phyloP scores from a whole-genome alignment of 1,140 invertebrate species.

The Babylonia areolata region DNA sequence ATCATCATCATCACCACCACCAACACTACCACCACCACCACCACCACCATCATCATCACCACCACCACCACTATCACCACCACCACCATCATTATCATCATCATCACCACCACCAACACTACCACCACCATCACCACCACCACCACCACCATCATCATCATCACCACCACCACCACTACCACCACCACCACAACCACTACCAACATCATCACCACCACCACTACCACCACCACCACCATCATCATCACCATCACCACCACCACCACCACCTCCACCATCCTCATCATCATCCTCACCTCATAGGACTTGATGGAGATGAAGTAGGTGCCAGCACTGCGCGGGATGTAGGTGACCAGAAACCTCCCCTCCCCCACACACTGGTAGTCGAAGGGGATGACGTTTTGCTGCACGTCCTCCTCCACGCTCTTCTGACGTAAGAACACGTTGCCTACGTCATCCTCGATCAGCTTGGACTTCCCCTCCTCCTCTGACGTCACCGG shows the following conservation, averaged over 20 bases:
- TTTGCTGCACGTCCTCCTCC: constrained; percentile 48
- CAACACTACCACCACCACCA: constrained; percentile 46
- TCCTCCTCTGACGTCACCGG: constrained; percentile 49
- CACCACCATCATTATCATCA: too few species aligned
- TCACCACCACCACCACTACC: too few species aligned
- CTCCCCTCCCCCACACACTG: constrained; percentile 60
- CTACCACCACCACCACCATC: too few species aligned
- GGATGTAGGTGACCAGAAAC: constrained; percentile 67
- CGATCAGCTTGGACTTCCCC: constrained; percentile 36
- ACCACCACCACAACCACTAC: too few species aligned
- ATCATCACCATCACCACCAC: too few species aligned
- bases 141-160: too few species aligned
- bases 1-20: too few species aligned
- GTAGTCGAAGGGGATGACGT: constrained; percentile 62
- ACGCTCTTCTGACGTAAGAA: constrained; percentile 65
- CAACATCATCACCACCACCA: too few species aligned
- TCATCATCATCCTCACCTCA: neutral
- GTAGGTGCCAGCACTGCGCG: constrained; percentile 62
- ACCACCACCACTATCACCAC: too few species aligned
- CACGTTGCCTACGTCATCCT: constrained; percentile 56
- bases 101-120: too few species aligned
- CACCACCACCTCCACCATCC: neutral
- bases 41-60: neutral
- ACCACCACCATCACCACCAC: too few species aligned
- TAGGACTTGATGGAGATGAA: constrained; percentile 43